phyloP scores from a whole-genome alignment of 1,140 invertebrate species.

The Homalodisca vitripennis region DNA sequence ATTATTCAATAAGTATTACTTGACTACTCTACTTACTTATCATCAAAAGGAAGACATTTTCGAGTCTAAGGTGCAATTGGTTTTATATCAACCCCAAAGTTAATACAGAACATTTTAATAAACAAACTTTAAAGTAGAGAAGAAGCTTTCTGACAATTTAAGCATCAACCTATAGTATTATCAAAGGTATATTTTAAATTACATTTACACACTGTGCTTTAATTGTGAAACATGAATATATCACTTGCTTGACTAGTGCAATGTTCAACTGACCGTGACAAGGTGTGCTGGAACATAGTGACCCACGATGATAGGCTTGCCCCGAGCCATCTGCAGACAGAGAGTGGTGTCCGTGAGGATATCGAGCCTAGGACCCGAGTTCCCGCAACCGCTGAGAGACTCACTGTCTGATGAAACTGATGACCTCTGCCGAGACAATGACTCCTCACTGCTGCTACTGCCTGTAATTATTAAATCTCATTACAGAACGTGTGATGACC shows the following conservation, averaged over 20 bases:
- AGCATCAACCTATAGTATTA: not conserved
- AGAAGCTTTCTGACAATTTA: not conserved
- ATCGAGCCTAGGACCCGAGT: not conserved
- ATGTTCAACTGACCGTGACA: slow-evolving; percentile 50
- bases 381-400: not conserved
- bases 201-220: not conserved
- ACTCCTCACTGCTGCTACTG: slow-evolving; percentile 30
- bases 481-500: no score
- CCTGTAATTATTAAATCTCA: no score
- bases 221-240: not conserved
- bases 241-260: no score
- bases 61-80: no score
- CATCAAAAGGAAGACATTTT: no score
- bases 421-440: slow-evolving; percentile 23
- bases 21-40: no score
- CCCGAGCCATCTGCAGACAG: slow-evolving; percentile 12
- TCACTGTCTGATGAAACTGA: slow-evolving; percentile 36
- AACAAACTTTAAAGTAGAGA: no score
- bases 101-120: no score
- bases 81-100: no score
- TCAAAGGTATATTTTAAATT: not conserved
- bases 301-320: slow-evolving; percentile 45
- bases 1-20: no score
- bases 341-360: slow-evolving; percentile 3
- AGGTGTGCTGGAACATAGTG: slow-evolving; percentile 47